Base-by-base conservation (phyloP, 2,113 vertebrate genomes). In the Rhinoptilus africanus region DNA sequence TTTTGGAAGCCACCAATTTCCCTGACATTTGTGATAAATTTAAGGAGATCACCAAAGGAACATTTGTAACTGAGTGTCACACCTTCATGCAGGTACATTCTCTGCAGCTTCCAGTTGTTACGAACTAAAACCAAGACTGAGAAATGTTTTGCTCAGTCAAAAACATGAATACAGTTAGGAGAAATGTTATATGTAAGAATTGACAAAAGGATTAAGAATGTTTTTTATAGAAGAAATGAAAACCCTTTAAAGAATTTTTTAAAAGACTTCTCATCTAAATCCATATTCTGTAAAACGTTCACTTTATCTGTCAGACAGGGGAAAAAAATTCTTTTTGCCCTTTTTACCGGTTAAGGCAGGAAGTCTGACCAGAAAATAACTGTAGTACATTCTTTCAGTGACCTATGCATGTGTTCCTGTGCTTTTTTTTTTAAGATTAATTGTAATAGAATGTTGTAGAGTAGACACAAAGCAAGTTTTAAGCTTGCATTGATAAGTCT, bases 1-100 rank as follows among this genome's bases (percentile, higher is more conserved):
- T 99, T 93, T 91, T 99, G 85, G 98, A 99, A 97, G 98, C 98
- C 17, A 98, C 96, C 0, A 99, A 98, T 71, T 96, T 99, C 64
- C 97, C 98, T 1, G 99, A 99, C 14, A 96, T 99, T 48, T 99
- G 99, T n/a, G 98, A 99, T 10, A 98, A 98, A 88, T 99, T 99
- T 94, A 99, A 99, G 94, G 97, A 98, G 95, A 99, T 99, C 96
- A 99, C 99, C 92, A 97, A 97, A 78, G 99, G 99, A 54, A 81
- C 93, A 5, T 98, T 99, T 56, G 99, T 99, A 66, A 98, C 98
- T 1, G 98, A 99, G 88, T 99, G 99, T 92, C 99, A 99, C 96
- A 96, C 92, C 28, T 99, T 99, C 85, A 99, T 99, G 98, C 98
- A 99, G 99, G 99, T 99, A 95, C 91, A 90, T 45, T 35, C 41